Percentiles rank a stretch among this genome's conserved stretches.
Conservation (phyloP, 2,888 invertebrate genomes). For the Crematogaster levior region DNA sequence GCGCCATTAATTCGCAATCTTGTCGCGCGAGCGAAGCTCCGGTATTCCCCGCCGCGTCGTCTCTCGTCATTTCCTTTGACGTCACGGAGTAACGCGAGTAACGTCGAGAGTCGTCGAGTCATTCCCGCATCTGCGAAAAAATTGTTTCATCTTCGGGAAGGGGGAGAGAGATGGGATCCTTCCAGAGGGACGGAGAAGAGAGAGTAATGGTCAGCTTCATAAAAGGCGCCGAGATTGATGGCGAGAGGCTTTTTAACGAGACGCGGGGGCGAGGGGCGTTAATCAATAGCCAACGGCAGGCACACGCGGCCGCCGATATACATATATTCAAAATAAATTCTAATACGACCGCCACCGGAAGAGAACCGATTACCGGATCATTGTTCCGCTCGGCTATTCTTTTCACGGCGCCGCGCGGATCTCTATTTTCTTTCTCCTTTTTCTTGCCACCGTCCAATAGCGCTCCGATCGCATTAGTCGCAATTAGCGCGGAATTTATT, state of each 20-base stretch:
- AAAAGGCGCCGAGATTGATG: conserved; percentile 40
- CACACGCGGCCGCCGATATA: no score
- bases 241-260: conserved; percentile 39
- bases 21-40: neutral
- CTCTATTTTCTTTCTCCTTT: neutral
- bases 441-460: neutral
- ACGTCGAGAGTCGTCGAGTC: conserved; percentile 16
- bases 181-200: neutral
- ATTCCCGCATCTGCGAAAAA: conserved; percentile 5
- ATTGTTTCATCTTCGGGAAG: conserved; percentile 12
- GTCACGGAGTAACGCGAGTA: conserved; percentile 3
- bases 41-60: neutral
- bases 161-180: neutral
- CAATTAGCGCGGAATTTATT: conserved; percentile 42
- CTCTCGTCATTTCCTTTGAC: neutral
- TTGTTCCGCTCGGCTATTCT: conserved; percentile 44
- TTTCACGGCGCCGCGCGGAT: neutral
- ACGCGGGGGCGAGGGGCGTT: conserved; percentile 1
- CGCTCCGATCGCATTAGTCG: conserved; percentile 33
- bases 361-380: conserved; percentile 33
- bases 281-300: conserved; percentile 28
- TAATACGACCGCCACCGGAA: conserved; percentile 27
- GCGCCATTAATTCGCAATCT: conserved; percentile 25
- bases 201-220: conserved; percentile 1
- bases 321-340: conserved; percentile 47